These are phyloP conservation scores for Agapetus fuscipes DNA, from an alignment of 2,888 invertebrate genomes.

Conservation along the genomic window DNA sequence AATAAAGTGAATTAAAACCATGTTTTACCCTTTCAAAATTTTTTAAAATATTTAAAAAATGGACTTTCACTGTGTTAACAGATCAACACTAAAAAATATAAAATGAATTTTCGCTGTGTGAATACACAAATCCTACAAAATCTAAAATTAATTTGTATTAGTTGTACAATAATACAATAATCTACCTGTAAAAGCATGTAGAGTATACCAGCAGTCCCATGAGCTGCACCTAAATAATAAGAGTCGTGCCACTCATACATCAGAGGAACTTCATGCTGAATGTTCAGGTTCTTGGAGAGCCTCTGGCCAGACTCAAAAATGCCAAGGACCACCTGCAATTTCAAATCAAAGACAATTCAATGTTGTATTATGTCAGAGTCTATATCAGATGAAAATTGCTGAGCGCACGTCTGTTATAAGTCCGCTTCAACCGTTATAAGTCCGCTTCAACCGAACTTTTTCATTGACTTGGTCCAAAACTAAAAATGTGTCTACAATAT, in stretches of 20 bases:
- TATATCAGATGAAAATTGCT: no score
- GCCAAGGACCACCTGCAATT: constrained; percentile 48
- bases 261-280: constrained; percentile 52
- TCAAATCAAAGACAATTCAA: no score
- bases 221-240: constrained; percentile 81
- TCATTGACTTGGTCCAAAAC: no score
- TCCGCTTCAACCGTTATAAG: no score
- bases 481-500: no score
- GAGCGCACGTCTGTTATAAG: no score
- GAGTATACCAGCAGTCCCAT: constrained; percentile 79
- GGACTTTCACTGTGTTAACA: background rate
- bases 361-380: no score
- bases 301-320: constrained; percentile 56
- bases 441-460: no score
- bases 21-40: no score
- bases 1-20: no score
- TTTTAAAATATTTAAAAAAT: no score
- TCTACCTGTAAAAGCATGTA: constrained; percentile 68
- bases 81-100: background rate
- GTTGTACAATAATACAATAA: background rate
- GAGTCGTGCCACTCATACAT: constrained; percentile 84
- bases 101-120: background rate
- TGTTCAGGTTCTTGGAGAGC: constrained; percentile 36
- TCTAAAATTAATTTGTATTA: no score
- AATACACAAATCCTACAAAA: background rate